Evolutionary conservation across 2,113 vertebrate species (phyloP), one percentile per base, ranked within the genome.

Genomic region (Mixornis gularis): DNA sequence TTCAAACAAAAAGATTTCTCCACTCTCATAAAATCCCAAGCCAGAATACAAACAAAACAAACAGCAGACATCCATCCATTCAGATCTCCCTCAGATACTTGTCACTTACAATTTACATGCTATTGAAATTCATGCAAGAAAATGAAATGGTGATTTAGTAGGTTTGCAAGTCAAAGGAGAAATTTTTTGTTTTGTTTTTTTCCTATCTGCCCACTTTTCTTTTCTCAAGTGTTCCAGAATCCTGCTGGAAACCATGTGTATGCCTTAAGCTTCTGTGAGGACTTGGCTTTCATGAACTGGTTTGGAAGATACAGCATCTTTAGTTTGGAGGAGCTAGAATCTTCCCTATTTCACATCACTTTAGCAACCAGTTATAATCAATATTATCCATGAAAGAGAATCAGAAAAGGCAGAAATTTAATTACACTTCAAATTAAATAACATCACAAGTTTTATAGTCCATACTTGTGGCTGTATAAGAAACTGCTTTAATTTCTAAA

Each of bases 1-100:
- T 89, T 89, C 65, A 88, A 90, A 93, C 77, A 87, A 79, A 74
- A 68, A 87, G 51, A 48, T 32, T 82, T 79, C 36, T 86, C 25
- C 29, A 76, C 41, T 85, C 13, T 78, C 56, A 86, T n/a, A 55
- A 84, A 92, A 85, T 52, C 74, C 78, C 70, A 40, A 82, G 76
- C 43, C 44, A 87, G 53, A 92, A 93, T 19, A 65, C 34, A 84
- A 88, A 78, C 68, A 88, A 41, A 73, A 74, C 51, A 92, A 92
- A 85, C 12, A 85, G 14, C 36, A 92, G 53, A 72, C 32, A 69
- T 38, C 41, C 81, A 82, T 32, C 53, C 68, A 51, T 62, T 66
- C 38, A 69, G 34, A 79, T 49, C 25, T 79, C 44, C 53, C 62
- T 72, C 48, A 68, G 58, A 64, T 81, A 59, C 16, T 38, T 68